Base-by-base conservation (phyloP, 2,888 invertebrate species). In the Eupithecia pulchellata region DNA sequence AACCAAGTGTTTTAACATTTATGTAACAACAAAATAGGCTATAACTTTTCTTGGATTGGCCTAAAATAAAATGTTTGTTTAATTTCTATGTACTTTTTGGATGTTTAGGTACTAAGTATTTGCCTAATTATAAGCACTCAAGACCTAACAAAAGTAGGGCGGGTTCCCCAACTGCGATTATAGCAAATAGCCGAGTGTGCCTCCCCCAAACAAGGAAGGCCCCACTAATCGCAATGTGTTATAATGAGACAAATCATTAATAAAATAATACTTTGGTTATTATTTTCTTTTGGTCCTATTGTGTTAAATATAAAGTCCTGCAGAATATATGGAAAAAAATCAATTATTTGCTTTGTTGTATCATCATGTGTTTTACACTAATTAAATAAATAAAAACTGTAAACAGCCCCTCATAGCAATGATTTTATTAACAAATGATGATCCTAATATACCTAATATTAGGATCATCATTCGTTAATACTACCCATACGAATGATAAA, bases 31-130 rank as follows among this genome's bases (percentile, higher is more conserved):
- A 20, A 25, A 61, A 61, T 34, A 20, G 25, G 25, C n/a, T 25
- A 61, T 61, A 61, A 69, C 73, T 78, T 77, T 74, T 68, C 30
- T 70, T 71, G 64, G 72, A 68, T 74, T 73, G 77, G 77, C 77
- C 79, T 78, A 78, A 70, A 61, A 64, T 60, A 64, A 64, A 64
- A 32, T 34, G 9, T 58, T 65, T 27, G 34, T 68, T 42, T 69
- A 39, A 69, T 17, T 36, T 64, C 30, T 30, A 14, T 66, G 14
- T 34, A 20, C 20, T 61, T 20, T 34, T 20, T 4, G 11, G 2
- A 55, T 13, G 27, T 27, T 55, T 55, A 42, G n/a, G n/a, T 42
- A 42, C 17, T 47, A 20, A 47, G 47, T 20, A 47, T 47, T 47
- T 47, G 47, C 47, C 47, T 47, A 47, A 47, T 47, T 47, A 42